These are phyloP conservation scores for Lysiphlebus fabarum DNA, from an alignment of 1,140 invertebrate genomes.

Conservation along the genomic window DNA sequence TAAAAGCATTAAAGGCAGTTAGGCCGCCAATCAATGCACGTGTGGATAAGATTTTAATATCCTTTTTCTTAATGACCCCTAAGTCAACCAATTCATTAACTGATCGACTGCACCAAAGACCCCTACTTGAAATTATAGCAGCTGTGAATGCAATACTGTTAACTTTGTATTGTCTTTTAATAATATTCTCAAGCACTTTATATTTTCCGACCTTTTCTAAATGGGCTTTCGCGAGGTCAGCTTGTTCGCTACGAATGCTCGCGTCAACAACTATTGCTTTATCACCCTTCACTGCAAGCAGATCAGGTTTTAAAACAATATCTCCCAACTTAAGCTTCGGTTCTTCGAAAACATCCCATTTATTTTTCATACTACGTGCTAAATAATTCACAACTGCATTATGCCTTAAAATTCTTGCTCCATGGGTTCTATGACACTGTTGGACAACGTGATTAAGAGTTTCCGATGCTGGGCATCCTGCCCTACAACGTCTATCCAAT, in stretches of 20 bases:
- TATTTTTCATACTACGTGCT: not conserved
- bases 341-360: not conserved
- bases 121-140: too few species aligned
- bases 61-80: too few species aligned
- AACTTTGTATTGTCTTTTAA: too few species aligned
- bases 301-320: slow-evolving; percentile 20
- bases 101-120: too few species aligned
- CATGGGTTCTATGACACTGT: slow-evolving; percentile 21
- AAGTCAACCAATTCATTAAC: too few species aligned
- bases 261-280: slow-evolving; percentile 23
- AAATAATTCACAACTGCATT: slow-evolving; percentile 9
- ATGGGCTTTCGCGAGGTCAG: not conserved
- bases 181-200: too few species aligned
- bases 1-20: too few species aligned
- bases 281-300: not conserved
- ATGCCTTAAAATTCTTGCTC: slow-evolving; percentile 9
- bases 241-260: slow-evolving; percentile 8
- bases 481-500: slow-evolving; percentile 23
- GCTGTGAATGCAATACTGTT: too few species aligned
- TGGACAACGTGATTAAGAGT: slow-evolving; percentile 19
- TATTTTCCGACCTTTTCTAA: too few species aligned
- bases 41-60: too few species aligned
- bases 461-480: slow-evolving; percentile 21
- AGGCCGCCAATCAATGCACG: too few species aligned
- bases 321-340: slow-evolving; percentile 13